Conservation (phyloP, 2,888 invertebrate species). For the Scaptomyza polygonia region DNA sequence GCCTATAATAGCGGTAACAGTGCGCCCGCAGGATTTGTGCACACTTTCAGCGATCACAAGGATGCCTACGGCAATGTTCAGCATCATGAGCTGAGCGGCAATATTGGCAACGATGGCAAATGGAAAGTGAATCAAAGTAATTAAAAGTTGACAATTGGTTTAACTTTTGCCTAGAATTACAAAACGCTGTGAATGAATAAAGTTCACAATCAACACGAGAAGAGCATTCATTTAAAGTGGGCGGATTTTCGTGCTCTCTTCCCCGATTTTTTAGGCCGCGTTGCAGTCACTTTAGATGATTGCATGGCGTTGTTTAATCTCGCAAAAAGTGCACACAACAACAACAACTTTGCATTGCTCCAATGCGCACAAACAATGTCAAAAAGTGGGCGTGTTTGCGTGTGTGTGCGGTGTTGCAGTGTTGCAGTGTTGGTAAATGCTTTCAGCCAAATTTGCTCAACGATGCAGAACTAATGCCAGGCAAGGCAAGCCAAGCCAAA, state of each 20-base stretch:
- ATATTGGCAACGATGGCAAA: constrained; percentile 8
- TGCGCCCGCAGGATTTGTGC: neutral
- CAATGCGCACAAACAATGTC: constrained; percentile 66
- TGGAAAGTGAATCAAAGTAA: constrained; percentile 5
- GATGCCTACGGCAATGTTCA: constrained; percentile 21
- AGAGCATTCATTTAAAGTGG: constrained; percentile 26
- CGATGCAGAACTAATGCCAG: constrained; percentile 57
- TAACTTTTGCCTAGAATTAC: constrained; percentile 4
- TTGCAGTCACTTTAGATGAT: constrained; percentile 67
- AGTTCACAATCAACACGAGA: constrained; percentile 24
- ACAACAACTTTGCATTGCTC: constrained; percentile 34
- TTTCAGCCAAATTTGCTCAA: constrained; percentile 52
- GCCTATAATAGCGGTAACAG: neutral
- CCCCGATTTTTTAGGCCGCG: neutral
- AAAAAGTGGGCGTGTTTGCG: constrained; percentile 19
- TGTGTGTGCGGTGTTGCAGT: neutral
- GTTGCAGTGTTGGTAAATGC: constrained; percentile 69
- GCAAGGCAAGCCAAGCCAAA: neutral
- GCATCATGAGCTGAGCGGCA: neutral
- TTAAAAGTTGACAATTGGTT: neutral
- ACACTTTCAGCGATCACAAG: constrained; percentile 2
- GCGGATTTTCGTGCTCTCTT: constrained; percentile 2
- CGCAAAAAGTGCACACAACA: constrained; percentile 59
- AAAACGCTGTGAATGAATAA: constrained; percentile 30
- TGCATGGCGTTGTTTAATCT: constrained; percentile 62